Evolutionary conservation across 1,140 invertebrate genomes (phyloP), one percentile per base, ranked within the genome.

Genomic region (Manduca sexta): DNA sequence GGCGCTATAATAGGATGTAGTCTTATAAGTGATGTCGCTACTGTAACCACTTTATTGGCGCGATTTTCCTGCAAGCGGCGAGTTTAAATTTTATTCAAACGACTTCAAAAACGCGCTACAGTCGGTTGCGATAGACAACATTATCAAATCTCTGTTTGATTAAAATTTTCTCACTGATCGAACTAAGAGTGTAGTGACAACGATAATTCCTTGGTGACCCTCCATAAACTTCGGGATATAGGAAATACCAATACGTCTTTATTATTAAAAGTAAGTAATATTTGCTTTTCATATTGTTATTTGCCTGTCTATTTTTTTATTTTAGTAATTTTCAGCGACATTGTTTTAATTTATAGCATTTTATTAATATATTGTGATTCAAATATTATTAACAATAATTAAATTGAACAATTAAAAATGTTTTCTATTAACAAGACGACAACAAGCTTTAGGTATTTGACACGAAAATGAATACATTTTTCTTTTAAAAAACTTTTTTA

Each of bases 1-100:
- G 73, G 46, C 69, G 48, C 33, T 47, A 21, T 14, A 16, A 34
- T 17, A 18, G 16, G 4, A 15, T 14, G 12, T 15, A 10, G 33
- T 16, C 3, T 17, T 18, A n/a, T n/a, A 18, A 34, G 10, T 34
- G 75, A 65, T 71, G 70, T 56, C 68, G 62, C 54, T 65, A 48
- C 17, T 30, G 26, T 40, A 35, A 18, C n/a, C 17, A 12, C 18
- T 40, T 58, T 64, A n/a, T 14, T 64, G 45, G 52, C 54, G 60
- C 60, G 45, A 34, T 53, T 57, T 53, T 45, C 51, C 42, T 42
- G 14, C 21, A 31, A 62, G 74, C 74, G 76, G 74, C 69, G 64
- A 59, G 69, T 80, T 80, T 60, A 74, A 83, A 83, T 64, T 66
- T 60, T 50, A 70, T 73, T 70, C 74, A 79, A 81, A 74, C 68